These are phyloP conservation scores for Mormyrus iriodes DNA, from an alignment of 2,113 vertebrate genomes.

Conservation along the genomic window DNA sequence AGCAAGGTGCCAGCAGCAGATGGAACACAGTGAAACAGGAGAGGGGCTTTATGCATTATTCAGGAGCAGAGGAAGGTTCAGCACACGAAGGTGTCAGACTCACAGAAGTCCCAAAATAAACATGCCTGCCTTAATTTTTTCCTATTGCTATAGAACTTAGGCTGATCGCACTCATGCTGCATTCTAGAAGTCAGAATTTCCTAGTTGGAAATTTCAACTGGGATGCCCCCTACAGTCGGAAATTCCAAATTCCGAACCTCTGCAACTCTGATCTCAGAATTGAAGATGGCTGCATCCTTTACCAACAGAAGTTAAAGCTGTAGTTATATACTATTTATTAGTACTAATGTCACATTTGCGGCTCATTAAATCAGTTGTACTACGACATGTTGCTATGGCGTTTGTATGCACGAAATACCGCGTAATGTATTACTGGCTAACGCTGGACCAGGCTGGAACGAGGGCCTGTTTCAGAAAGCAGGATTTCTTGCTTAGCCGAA, in stretches of 20 bases:
- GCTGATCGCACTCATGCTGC: not conserved
- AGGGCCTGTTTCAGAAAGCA: not conserved
- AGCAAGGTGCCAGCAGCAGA: not conserved
- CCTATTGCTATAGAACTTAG: not conserved
- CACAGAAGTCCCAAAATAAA: not conserved
- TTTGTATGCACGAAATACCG: not conserved
- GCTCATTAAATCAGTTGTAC: not conserved
- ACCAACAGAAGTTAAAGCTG: not conserved
- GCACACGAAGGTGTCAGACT: not conserved
- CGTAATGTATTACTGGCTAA: not conserved
- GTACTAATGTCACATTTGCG: not conserved
- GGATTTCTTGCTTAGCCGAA: not conserved
- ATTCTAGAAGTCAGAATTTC: not conserved
- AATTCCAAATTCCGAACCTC: not conserved
- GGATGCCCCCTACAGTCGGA: not conserved
- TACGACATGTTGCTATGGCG: not conserved
- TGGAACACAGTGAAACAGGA: not conserved
- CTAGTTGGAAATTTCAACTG: not conserved
- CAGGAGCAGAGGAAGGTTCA: not conserved
- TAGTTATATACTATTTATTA: not conserved
- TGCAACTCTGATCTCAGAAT: not conserved
- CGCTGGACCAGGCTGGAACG: not conserved
- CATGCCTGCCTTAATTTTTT: not conserved
- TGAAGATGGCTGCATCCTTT: not conserved
- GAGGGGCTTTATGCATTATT: not conserved